Evolutionary conservation across 1,140 invertebrate genomes (phyloP).

Genomic region (Drosophila sechellia): DNA sequence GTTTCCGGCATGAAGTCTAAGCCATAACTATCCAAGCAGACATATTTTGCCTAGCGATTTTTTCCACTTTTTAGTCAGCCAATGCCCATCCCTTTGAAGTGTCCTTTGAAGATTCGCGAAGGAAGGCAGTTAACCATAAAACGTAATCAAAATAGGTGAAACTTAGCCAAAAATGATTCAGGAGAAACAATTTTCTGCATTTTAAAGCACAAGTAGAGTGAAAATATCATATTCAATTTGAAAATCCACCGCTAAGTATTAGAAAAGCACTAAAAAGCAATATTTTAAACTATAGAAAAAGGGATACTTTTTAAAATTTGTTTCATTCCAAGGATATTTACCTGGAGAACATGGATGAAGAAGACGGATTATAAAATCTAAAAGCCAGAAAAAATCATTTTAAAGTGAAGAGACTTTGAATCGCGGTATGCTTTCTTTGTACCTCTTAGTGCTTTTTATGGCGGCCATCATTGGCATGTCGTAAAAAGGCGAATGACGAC

Average conservation of each 20-base stretch:
- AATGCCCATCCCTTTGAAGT: slow-evolving; percentile 43
- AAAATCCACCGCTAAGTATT: no score
- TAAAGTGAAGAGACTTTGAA: neutral
- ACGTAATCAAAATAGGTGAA: neutral
- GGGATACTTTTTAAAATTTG: no score
- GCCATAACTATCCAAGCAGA: slow-evolving; percentile 58
- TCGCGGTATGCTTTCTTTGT: slow-evolving; percentile 46
- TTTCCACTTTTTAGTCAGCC: slow-evolving; percentile 17
- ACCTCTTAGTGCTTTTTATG: slow-evolving; percentile 61
- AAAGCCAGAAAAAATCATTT: neutral
- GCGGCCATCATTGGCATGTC: slow-evolving; percentile 76
- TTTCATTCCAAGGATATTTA: no score
- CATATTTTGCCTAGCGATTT: slow-evolving; percentile 46
- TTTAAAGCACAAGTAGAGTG: neutral
- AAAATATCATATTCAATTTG: neutral
- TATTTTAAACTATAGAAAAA: no score
- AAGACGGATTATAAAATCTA: no score
- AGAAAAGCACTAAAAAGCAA: no score
- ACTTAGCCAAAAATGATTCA: neutral
- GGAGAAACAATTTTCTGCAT: neutral
- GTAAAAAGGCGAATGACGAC: slow-evolving; percentile 73
- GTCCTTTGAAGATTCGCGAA: slow-evolving; percentile 37
- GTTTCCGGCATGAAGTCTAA: slow-evolving; percentile 49
- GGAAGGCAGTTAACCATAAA: slow-evolving; percentile 52
- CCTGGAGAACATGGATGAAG: no score